These are phyloP conservation scores for Goniozus legneri DNA, from an alignment of 1,140 invertebrate genomes.

Conservation along the genomic window DNA sequence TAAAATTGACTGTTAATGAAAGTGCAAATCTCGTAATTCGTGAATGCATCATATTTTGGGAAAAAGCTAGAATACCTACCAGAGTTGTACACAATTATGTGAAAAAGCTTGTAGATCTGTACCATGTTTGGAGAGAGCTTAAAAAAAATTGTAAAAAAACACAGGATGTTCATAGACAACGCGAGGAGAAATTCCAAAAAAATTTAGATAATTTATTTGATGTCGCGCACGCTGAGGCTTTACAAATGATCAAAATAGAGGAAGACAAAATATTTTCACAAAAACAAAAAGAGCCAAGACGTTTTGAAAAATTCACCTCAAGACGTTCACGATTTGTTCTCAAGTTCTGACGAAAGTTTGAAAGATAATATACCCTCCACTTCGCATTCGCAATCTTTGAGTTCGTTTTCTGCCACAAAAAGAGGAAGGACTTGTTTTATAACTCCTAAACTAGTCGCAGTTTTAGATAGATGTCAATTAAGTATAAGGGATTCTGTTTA, in stretches of 20 bases:
- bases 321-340: not conserved
- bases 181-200: constrained; percentile 7
- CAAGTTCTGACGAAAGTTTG: not conserved
- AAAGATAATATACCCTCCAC: not conserved
- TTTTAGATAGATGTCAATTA: constrained; percentile 19
- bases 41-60: constrained; percentile 15
- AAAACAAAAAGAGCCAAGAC: constrained; percentile 4
- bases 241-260: constrained; percentile 10
- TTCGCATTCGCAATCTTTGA: not conserved
- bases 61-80: constrained; percentile 15
- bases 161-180: constrained; percentile 1
- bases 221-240: constrained; percentile 17
- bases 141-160: constrained; percentile 6
- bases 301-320: not conserved
- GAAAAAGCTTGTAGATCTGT: constrained; percentile 7
- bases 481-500: constrained; percentile 15
- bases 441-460: constrained; percentile 15
- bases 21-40: constrained; percentile 6
- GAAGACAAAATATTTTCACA: constrained; percentile 3
- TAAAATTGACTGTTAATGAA: constrained; percentile 11
- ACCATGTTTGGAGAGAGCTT: constrained; percentile 11
- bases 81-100: constrained; percentile 4
- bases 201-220: constrained; percentile 22
- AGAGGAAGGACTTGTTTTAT: constrained; percentile 3
- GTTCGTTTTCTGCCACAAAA: not conserved